Percentiles rank a stretch among this genome's conserved stretches.
Conservation (phyloP, 2,113 vertebrate genomes). For the Naja naja region DNA sequence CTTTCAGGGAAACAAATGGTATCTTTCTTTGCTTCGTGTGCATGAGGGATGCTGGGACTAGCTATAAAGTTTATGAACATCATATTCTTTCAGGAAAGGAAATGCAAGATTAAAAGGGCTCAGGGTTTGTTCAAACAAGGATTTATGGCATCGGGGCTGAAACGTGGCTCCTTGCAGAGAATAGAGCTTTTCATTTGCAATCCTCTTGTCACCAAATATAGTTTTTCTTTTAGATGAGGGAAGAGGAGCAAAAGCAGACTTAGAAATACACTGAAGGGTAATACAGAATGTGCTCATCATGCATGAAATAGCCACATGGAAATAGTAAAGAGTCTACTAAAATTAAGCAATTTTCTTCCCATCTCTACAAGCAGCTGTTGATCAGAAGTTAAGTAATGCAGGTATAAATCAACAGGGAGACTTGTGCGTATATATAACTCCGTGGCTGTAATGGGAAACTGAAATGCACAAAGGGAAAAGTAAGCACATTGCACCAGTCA, state of each 20-base stretch:
- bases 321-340: neutral
- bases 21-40: conserved; percentile 26
- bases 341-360: neutral
- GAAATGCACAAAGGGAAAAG: neutral
- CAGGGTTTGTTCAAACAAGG: conserved; percentile 2
- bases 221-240: neutral
- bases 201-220: neutral
- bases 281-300: neutral
- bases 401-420: neutral
- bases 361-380: neutral
- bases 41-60: conserved; percentile 18
- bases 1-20: conserved; percentile 3
- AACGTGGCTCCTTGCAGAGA: neutral
- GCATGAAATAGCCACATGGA: neutral
- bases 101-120: conserved; percentile 16
- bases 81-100: conserved; percentile 31
- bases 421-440: neutral
- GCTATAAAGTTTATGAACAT: conserved; percentile 27
- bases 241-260: neutral
- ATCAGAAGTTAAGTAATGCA: neutral
- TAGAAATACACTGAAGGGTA: neutral
- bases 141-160: neutral
- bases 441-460: neutral
- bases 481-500: neutral
- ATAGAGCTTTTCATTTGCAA: neutral